These are phyloP conservation scores for Muricea muricata DNA, from an alignment of 92 coral and sea anemone genomes.

Conservation along the genomic window DNA sequence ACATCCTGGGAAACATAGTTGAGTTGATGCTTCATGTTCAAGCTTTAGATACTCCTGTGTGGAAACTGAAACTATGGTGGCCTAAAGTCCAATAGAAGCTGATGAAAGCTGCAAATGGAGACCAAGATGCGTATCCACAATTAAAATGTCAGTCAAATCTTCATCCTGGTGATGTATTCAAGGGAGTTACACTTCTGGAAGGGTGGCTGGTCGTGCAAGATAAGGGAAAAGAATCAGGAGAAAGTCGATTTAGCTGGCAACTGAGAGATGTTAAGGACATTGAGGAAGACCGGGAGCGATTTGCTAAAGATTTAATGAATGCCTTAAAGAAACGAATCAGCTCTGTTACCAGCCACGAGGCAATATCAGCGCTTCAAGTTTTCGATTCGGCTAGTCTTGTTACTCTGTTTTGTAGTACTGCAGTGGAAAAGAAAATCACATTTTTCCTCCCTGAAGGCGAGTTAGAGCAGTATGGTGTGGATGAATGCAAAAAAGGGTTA, in stretches of 20 bases:
- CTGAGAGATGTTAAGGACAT: slow-evolving; percentile 45
- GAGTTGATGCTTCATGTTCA: too few relatives aligned
- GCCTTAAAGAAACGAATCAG: slow-evolving; percentile 10
- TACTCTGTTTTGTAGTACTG: slow-evolving; percentile 38
- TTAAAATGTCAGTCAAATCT: slow-evolving; percentile 13
- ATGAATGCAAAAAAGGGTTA: slow-evolving; percentile 39
- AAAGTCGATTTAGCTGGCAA: slow-evolving; percentile 47
- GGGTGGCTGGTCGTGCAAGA: slow-evolving; percentile 41
- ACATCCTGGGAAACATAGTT: too few relatives aligned
- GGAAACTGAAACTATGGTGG: too few relatives aligned
- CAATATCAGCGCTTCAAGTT: slow-evolving; percentile 25
- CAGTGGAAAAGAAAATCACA: slow-evolving; percentile 21
- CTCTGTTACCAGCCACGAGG: slow-evolving; percentile 21
- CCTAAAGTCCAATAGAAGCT: too few relatives aligned
- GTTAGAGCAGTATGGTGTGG: slow-evolving; percentile 49
- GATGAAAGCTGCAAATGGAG: slow-evolving; percentile 43
- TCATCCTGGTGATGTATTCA: slow-evolving; percentile 9
- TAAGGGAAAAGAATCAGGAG: slow-evolving; percentile 31
- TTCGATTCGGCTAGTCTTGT: slow-evolving; percentile 44
- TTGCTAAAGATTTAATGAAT: slow-evolving; percentile 33
- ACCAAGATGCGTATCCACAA: slow-evolving; percentile 34
- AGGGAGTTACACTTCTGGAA: slow-evolving; percentile 31
- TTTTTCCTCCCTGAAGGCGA: slow-evolving; percentile 22
- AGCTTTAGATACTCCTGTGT: too few relatives aligned
- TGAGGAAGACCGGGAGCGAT: slow-evolving; percentile 41